Evolutionary conservation across 2,113 vertebrate species (phyloP).

Genomic region (Ciconia boyciana): DNA sequence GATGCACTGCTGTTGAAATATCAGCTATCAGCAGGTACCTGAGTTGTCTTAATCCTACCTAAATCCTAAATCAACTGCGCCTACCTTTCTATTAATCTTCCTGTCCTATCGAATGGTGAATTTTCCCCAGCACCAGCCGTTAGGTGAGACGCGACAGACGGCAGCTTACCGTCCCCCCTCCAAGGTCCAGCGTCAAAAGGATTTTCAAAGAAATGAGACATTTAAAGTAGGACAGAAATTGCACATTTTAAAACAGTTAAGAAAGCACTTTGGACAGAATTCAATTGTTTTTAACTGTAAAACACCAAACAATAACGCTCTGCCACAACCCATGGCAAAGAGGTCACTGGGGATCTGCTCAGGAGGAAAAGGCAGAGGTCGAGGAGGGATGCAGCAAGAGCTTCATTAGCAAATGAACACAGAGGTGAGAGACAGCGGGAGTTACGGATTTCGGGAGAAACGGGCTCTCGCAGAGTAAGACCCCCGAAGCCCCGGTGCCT

Average conservation of each 20-base stretch:
- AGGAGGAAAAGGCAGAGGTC: background rate
- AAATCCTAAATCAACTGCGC: slow-evolving; percentile 8
- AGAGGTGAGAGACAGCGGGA: background rate
- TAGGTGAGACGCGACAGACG: background rate
- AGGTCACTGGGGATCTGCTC: background rate
- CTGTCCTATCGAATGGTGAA: background rate
- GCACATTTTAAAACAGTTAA: background rate
- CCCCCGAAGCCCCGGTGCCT: accelerated
- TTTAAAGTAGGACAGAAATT: background rate
- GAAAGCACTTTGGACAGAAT: background rate
- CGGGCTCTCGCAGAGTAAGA: accelerated
- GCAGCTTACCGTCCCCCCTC: background rate
- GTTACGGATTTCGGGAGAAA: background rate
- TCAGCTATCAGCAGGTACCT: slow-evolving; percentile 52
- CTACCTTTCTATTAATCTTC: slow-evolving; percentile 14
- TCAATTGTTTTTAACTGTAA: background rate
- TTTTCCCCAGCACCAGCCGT: background rate
- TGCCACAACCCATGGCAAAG: background rate
- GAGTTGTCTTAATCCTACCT: slow-evolving; percentile 44
- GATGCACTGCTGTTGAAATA: slow-evolving; percentile 15
- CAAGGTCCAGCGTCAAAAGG: background rate
- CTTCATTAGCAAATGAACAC: background rate
- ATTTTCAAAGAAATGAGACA: background rate
- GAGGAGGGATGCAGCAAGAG: background rate
- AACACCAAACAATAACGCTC: accelerated